Base-by-base conservation (phyloP, 2,797 vertebrate genomes). In the Oreonectes daqikongensis region DNA sequence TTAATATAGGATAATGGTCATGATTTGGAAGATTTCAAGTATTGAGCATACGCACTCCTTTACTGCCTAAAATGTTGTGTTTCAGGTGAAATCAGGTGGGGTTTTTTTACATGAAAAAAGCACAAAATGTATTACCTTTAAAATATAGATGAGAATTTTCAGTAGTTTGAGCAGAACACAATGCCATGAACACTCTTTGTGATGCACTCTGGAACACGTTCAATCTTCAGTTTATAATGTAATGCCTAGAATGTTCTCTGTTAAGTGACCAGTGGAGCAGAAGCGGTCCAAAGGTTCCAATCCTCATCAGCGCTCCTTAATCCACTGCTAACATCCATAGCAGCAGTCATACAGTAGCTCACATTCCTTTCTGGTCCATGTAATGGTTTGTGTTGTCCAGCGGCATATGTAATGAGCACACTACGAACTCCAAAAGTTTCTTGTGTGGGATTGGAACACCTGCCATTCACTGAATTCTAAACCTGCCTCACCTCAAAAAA, bases 191-290 rank as follows among this genome's bases (percentile, higher is more conserved):
- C n/a, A 9, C 6, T 68, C 55, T 11, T 53, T 72, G 50, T 72
- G 60, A 79, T 65, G 69, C 78, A 46, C 15, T 72, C 53, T 63
- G 66, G 48, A 75, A 72, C 9, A 10, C 81, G 71, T 84, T 81
- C 75, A 85, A 76, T 86, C 83, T 75, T 68, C 46, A 40, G 69
- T 53, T 81, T 69, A 80, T 91, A 89, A 90, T 88, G 83, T 85
- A 89, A 38, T 65, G 78, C 82, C 81, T 82, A 88, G 86, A 91
- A 89, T 91, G 86, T 90, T 92, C 83, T 80, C 84, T 87, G 85
- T 88, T 72, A 80, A 82, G 81, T 90, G 88, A 84, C 86, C 87
- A 90, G 87, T 89, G 88, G 81, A 53, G 83, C 81, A 81, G 78
- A 80, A 88, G 74, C 75, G 85, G 85, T 85, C 75, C 84, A 84